phyloP scores from a whole-genome alignment of 2,888 invertebrate species.

The Cyclophora punctaria region DNA sequence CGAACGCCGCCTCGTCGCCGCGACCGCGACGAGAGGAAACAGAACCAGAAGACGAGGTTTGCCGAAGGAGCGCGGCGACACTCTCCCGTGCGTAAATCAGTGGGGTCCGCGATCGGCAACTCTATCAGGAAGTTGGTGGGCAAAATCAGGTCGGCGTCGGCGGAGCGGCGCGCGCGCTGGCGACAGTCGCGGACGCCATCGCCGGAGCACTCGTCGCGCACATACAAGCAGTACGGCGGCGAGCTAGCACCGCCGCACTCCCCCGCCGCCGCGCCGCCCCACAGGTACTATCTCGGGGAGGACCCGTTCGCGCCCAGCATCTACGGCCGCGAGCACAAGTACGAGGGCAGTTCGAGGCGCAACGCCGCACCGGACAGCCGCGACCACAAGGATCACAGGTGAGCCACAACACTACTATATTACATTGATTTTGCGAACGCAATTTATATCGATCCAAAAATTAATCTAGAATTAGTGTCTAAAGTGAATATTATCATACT shows the following conservation, averaged over 20 bases:
- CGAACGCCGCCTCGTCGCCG: conserved; percentile 65
- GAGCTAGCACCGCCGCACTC: conserved; percentile 65
- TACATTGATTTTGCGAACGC: background rate
- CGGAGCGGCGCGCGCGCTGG: conserved; percentile 79
- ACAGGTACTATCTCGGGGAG: conserved; percentile 89
- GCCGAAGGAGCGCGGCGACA: conserved; percentile 63
- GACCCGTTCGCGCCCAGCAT: conserved; percentile 90
- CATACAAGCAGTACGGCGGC: conserved; percentile 68
- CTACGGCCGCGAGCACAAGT: conserved; percentile 89
- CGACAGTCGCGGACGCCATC: conserved; percentile 76
- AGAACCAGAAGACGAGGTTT: conserved; percentile 83
- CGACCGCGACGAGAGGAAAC: conserved; percentile 70
- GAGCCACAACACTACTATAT: conserved; percentile 34
- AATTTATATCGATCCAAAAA: conserved; percentile 4
- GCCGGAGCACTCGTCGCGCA: conserved; percentile 72
- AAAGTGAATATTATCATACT: background rate
- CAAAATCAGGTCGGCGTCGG: conserved; percentile 83
- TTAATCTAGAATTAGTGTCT: no score
- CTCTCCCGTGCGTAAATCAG: conserved; percentile 64
- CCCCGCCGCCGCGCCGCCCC: conserved; percentile 75
- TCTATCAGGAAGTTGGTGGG: conserved; percentile 88
- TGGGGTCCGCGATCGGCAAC: conserved; percentile 81
- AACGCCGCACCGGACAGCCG: conserved; percentile 56
- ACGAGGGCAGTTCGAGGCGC: conserved; percentile 79
- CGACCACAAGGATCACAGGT: conserved; percentile 28